Evolutionary conservation across 2,797 vertebrate species (phyloP).

Genomic region (Dendrocincla tyrannina): DNA sequence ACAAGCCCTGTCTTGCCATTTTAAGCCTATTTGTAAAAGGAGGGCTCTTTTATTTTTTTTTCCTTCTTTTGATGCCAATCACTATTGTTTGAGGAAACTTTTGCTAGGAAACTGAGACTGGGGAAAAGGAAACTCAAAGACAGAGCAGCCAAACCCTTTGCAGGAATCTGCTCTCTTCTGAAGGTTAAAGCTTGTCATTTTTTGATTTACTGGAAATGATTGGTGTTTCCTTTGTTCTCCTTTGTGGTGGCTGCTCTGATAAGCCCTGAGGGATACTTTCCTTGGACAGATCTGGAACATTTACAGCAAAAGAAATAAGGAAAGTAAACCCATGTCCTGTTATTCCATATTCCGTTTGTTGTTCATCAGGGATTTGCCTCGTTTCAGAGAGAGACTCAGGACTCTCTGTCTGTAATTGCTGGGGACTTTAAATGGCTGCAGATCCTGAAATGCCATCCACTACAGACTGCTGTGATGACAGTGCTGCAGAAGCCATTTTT

Average conservation of each 20-base stretch:
- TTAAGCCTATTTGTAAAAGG: background rate
- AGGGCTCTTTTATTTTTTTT: background rate
- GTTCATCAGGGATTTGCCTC: background rate
- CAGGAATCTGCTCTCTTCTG: conserved; percentile 60
- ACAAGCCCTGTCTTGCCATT: background rate
- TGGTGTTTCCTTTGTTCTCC: conserved; percentile 69
- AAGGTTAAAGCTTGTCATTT: conserved; percentile 62
- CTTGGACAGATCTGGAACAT: conserved; percentile 29
- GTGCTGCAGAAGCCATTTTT: background rate
- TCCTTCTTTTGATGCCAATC: background rate
- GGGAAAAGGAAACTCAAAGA: conserved; percentile 58
- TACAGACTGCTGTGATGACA: background rate
- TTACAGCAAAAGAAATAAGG: conserved; percentile 1
- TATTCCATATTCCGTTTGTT: background rate
- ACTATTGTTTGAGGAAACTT: conserved; percentile 56
- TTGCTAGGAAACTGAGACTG: conserved; percentile 31
- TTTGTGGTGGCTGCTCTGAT: conserved; percentile 54
- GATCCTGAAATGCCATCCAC: background rate
- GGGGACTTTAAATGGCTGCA: background rate
- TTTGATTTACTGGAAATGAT: conserved; percentile 64
- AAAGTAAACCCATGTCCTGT: conserved; percentile 24
- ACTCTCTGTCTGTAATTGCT: background rate
- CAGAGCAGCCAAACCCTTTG: conserved; percentile 52
- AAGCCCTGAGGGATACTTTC: conserved; percentile 43
- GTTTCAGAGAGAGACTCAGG: background rate